A percentile compares a stretch with the other conserved stretches of the same genome.
phyloP scores from a whole-genome alignment of 2,888 invertebrate species.

The Prosapia bicincta region DNA sequence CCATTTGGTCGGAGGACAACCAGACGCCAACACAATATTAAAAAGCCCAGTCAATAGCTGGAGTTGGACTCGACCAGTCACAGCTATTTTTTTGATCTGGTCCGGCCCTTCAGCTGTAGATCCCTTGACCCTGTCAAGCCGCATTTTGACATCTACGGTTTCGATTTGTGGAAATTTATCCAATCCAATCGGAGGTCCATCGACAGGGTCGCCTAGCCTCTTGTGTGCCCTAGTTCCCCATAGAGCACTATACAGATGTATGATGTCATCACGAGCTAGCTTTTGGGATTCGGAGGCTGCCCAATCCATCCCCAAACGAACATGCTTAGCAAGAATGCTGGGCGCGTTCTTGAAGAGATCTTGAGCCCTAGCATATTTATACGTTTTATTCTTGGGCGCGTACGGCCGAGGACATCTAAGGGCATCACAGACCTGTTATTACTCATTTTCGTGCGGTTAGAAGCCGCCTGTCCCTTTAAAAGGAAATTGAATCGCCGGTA shows the following conservation, averaged over 20 bases:
- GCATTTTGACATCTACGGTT: too few relatives aligned
- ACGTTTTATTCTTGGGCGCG: too few relatives aligned
- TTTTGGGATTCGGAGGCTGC: neutral
- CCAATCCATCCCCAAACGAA: constrained; percentile 36
- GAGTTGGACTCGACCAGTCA: neutral
- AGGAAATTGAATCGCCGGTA: constrained; percentile 46
- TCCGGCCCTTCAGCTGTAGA: constrained; percentile 4
- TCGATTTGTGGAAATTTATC: constrained; percentile 1
- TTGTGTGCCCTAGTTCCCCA: too few relatives aligned
- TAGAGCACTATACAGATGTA: neutral
- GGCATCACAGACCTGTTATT: constrained; percentile 66
- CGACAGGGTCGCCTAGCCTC: too few relatives aligned
- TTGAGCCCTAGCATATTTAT: constrained; percentile 42
- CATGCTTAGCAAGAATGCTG: constrained; percentile 39
- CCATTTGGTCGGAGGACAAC: too few relatives aligned
- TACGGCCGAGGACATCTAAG: constrained; percentile 43
- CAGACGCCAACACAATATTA: too few relatives aligned
- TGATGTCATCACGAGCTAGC: too few relatives aligned
- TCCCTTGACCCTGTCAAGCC: constrained; percentile 3
- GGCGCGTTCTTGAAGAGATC: constrained; percentile 41
- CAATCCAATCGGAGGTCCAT: neutral
- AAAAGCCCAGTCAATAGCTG: constrained; percentile 9
- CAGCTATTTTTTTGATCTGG: neutral
- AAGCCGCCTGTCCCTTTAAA: constrained; percentile 61
- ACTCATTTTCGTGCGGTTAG: constrained; percentile 53